Evolutionary conservation across 2,888 invertebrate species (phyloP), one percentile per base, ranked within the genome.

Genomic region (Oxycera nigricornis): DNA sequence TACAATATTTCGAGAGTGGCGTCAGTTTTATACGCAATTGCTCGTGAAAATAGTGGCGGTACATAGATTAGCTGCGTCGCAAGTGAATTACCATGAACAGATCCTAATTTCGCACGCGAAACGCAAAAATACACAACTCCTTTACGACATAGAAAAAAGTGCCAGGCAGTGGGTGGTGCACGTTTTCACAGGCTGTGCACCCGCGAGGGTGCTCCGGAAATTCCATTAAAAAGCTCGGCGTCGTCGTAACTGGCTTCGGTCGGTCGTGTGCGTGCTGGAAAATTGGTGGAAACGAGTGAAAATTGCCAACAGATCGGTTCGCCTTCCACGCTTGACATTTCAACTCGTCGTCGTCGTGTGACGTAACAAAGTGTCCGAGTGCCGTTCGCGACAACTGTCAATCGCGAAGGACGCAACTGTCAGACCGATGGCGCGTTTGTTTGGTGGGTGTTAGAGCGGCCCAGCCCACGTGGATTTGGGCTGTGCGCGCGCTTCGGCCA

Each of bases 391-490:
- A 20, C 31, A n/a, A 65, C 9, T 65, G 65, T 30, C 41, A 41
- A 26, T 6, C 22, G 65, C 41, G 65, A 65, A 65, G 65, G 65
- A 41, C 65, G 65, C 39, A 24, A 65, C 41, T 65, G 59, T 59
- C 59, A 59, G 30, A 59, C n/a, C 17, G 39, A 26, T 14, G 65
- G 39, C 39, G 65, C 39, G 20, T 41, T 35, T 41, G 20, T 39
- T 65, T 65, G 11, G 20, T 39, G 11, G 20, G 41, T 24, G 39
- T 14, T 22, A 14, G 22, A 41, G 39, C 41, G 31, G 14, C 14
- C 20, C 6, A 65, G 39, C 6, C 41, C 65, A 65, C 65, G 65
- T 65, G 65, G 39, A 30, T 24, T 22, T 20, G 17, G 20, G 20
- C 35, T n/a, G 20, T 9, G 62, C 17, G 41, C 26, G 65, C 35